A percentile compares a stretch with the other conserved stretches of the same genome.
Evolutionary conservation across 1,140 invertebrate species (phyloP).

Genomic region (Hyposmocoma kahamanoa): DNA sequence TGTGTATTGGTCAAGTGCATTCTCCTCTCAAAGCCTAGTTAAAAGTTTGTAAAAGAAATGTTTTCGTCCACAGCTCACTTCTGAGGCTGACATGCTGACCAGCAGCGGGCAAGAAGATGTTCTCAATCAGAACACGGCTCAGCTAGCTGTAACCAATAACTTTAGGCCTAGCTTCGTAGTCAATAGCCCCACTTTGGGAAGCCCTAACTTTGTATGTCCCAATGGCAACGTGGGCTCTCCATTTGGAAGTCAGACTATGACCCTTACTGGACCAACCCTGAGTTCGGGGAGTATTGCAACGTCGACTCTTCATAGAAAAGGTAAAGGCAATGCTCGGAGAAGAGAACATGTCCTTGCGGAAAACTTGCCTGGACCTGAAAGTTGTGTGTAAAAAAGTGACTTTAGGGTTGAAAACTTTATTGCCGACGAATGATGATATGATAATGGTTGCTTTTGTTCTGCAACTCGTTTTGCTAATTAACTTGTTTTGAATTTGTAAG

Average conservation of each 20-base stretch:
- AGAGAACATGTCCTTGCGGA: constrained; percentile 64
- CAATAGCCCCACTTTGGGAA: constrained; percentile 60
- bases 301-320: constrained; percentile 59
- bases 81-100: constrained; percentile 36
- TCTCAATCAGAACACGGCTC: constrained; percentile 51
- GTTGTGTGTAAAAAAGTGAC: constrained; percentile 56
- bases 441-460: too few species aligned
- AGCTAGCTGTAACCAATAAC: constrained; percentile 42
- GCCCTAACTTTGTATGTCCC: constrained; percentile 66
- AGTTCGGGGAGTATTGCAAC: constrained; percentile 58
- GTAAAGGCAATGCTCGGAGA: constrained; percentile 53
- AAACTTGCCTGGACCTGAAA: constrained; percentile 62
- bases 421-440: too few species aligned
- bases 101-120: constrained; percentile 53
- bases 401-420: too few species aligned
- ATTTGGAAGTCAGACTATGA: constrained; percentile 52
- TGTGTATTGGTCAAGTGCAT: too few species aligned
- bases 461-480: too few species aligned
- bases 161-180: constrained; percentile 55
- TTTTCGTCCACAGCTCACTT: constrained; percentile 40
- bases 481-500: too few species aligned
- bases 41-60: not conserved
- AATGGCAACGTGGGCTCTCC: constrained; percentile 55
- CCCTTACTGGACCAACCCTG: constrained; percentile 51
- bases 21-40: too few species aligned